Evolutionary conservation across 2,888 invertebrate genomes (phyloP), one percentile per base, ranked within the genome.

Genomic region (Spatulosminthurus flaviceps): DNA sequence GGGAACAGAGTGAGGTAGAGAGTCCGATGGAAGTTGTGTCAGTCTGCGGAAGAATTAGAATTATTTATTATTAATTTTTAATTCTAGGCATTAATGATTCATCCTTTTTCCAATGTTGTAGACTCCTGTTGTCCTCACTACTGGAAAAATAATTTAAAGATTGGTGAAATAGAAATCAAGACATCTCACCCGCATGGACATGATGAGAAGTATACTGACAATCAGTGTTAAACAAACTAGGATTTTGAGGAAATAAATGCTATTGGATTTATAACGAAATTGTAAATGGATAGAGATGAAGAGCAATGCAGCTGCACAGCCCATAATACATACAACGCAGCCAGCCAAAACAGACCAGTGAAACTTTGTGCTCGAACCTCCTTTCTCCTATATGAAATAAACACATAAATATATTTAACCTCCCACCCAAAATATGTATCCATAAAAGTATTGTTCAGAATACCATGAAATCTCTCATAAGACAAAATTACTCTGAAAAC

Each of bases 301-400:
- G 29, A 82, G 42, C 19, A 82, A 21, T 19, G 82, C 72, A 19
- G 67, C 22, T n/a, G 79, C 66, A 71, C 80, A 80, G 19, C 79
- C 75, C 19, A 70, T 42, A 22, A 82, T 79, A 42, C 81, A 81
- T 22, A 80, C 61, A 60, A 82, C 74, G 21, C 76, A 80, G n/a
- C 81, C 82, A 19, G 70, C 41, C 41, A 81, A 28, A 41, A 81
- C 81, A 24, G 78, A 75, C 82, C 82, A 82, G 71, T 82, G 80
- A 16, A 80, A 78, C 11, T 61, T 64, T n/a, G 75, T 60, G 1
- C 13, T 34, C 0, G 61, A 29, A 24, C 60, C 26, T 42, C 77
- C 74, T 41, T 79, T 61, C 19, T 77, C 70, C 82, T 81, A 51
- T 2, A 51, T n/a, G n/a, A 2, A 51, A 51, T 51, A 51, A 51